Evolutionary conservation across 2,113 vertebrate species (phyloP).

Genomic region (Mustela lutreola): DNA sequence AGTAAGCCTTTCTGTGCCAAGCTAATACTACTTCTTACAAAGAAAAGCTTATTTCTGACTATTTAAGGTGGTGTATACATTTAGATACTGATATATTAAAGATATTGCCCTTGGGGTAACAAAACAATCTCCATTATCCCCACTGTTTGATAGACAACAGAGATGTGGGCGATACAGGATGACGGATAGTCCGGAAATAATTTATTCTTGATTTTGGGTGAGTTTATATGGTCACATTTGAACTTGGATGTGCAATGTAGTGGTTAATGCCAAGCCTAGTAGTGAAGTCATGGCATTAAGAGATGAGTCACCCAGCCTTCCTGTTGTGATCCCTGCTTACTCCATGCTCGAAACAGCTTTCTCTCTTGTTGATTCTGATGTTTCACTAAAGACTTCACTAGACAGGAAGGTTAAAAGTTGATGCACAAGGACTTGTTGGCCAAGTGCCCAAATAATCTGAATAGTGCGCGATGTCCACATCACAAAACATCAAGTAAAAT

Average conservation of each 20-base stretch:
- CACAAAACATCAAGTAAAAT: background rate
- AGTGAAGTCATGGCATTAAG: background rate
- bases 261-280: background rate
- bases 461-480: background rate
- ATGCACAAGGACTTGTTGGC: background rate
- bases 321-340: background rate
- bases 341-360: background rate
- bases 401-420: background rate
- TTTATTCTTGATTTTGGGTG: constrained; percentile 37
- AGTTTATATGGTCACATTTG: constrained; percentile 20
- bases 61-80: background rate
- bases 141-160: background rate
- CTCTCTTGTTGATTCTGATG: background rate
- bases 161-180: background rate
- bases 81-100: constrained; percentile 5
- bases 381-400: constrained; percentile 1
- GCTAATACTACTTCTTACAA: background rate
- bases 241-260: background rate
- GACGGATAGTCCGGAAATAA: background rate
- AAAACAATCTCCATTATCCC: background rate
- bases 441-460: background rate
- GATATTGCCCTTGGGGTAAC: background rate
- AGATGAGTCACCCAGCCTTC: background rate
- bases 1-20: background rate
- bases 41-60: constrained; percentile 40